These are phyloP conservation scores for Tachina fera DNA, from an alignment of 2,888 invertebrate species.

Conservation along the genomic window DNA sequence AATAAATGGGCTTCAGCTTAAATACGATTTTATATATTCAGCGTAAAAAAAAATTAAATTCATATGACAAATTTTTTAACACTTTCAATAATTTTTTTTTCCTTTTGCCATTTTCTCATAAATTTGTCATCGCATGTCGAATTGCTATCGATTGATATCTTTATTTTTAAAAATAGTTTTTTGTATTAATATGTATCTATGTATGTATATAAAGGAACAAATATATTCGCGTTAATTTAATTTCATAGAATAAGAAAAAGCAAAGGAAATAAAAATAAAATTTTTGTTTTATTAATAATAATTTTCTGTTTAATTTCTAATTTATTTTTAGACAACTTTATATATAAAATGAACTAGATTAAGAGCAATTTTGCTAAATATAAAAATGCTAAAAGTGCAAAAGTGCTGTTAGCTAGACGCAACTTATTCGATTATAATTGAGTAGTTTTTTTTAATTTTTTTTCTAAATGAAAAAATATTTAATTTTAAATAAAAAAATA, in stretches of 20 bases:
- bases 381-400: too few species aligned
- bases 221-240: conserved; percentile 11
- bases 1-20: conserved; percentile 1
- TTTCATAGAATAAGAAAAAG: conserved; percentile 2
- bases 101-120: neutral
- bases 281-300: conserved; percentile 3
- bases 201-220: neutral
- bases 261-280: neutral
- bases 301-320: neutral
- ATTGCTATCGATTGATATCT: conserved; percentile 35
- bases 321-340: conserved; percentile 19
- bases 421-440: too few species aligned
- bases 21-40: neutral
- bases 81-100: conserved; percentile 32
- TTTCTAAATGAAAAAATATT: too few species aligned
- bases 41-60: neutral
- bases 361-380: too few species aligned
- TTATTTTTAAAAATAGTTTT: conserved; percentile 6
- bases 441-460: too few species aligned
- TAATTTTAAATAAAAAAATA: too few species aligned
- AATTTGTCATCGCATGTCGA: conserved; percentile 43
- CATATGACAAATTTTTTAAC: conserved; percentile 33
- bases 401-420: too few species aligned
- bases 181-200: neutral
- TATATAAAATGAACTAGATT: neutral